Conservation (phyloP, 2,797 vertebrate species). For the Podarcis lilfordi region DNA sequence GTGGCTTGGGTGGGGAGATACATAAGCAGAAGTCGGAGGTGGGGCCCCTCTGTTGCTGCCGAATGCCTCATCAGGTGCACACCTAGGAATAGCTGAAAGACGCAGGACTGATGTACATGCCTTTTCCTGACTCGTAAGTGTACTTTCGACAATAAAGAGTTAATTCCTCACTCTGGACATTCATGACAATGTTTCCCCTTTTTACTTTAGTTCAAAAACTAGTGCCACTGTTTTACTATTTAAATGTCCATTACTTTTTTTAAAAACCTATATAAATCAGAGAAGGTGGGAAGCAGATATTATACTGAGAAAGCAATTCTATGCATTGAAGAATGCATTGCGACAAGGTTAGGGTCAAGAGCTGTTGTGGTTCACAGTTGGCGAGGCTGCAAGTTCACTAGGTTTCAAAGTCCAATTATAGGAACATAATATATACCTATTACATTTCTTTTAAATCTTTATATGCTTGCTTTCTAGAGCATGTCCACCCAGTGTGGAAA, state of each 20-base stretch:
- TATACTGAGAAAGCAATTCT: constrained; percentile 15
- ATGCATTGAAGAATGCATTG: constrained; percentile 14
- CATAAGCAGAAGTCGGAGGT: too few species aligned
- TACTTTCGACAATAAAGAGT: too few species aligned
- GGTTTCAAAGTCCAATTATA: neutral
- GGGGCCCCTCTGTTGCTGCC: too few species aligned
- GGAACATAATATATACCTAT: neutral
- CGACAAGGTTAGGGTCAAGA: constrained; percentile 5
- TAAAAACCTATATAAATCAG: neutral
- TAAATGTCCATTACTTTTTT: too few species aligned
- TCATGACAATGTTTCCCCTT: neutral
- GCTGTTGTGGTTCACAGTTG: neutral
- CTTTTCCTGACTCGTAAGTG: too few species aligned
- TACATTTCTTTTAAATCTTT: neutral
- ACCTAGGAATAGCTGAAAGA: too few species aligned
- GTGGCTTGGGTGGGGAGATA: too few species aligned
- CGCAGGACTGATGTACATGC: too few species aligned
- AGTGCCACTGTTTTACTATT: neutral
- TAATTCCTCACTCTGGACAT: too few species aligned
- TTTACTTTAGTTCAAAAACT: neutral
- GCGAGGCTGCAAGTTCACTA: constrained; percentile 10
- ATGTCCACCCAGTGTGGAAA: too few species aligned
- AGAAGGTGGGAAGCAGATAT: neutral
- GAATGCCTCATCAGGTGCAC: too few species aligned
- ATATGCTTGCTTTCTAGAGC: too few species aligned